phyloP scores from a whole-genome alignment of 2,797 vertebrate genomes.

The Enteromius viviparus region DNA sequence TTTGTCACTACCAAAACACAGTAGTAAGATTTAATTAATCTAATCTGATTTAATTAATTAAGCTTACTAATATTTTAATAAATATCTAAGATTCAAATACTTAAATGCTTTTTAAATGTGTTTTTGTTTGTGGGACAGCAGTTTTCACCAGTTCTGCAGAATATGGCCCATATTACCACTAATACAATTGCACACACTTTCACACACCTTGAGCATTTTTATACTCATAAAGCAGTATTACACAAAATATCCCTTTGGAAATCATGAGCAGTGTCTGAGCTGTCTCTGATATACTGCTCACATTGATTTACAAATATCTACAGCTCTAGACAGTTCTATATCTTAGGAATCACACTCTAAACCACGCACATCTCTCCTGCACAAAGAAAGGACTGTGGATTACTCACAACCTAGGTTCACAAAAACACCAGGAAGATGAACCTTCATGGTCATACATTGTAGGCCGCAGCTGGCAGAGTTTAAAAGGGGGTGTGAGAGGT shows the following conservation, averaged over 20 bases:
- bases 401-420: conserved; percentile 45
- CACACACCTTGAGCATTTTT: background rate
- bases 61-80: too few species aligned
- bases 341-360: conserved; percentile 42
- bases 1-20: too few species aligned
- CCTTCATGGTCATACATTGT: conserved; percentile 37
- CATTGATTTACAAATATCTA: conserved; percentile 40
- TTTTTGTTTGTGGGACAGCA: too few species aligned
- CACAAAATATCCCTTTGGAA: conserved; percentile 6
- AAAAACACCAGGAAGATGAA: conserved; percentile 47
- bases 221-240: background rate
- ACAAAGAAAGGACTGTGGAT: conserved; percentile 42
- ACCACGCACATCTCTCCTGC: conserved; percentile 39
- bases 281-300: conserved; percentile 33
- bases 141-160: too few species aligned
- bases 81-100: too few species aligned
- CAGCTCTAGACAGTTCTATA: conserved; percentile 36
- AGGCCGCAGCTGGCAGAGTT: conserved; percentile 48
- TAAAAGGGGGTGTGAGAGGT: conserved; percentile 65
- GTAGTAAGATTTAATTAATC: too few species aligned
- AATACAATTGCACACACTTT: background rate
- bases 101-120: too few species aligned
- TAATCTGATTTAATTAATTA: too few species aligned
- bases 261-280: conserved; percentile 11
- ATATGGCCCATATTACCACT: too few species aligned